These are phyloP conservation scores for Podargus strigoides DNA, from an alignment of 2,797 vertebrate species.

Conservation along the genomic window DNA sequence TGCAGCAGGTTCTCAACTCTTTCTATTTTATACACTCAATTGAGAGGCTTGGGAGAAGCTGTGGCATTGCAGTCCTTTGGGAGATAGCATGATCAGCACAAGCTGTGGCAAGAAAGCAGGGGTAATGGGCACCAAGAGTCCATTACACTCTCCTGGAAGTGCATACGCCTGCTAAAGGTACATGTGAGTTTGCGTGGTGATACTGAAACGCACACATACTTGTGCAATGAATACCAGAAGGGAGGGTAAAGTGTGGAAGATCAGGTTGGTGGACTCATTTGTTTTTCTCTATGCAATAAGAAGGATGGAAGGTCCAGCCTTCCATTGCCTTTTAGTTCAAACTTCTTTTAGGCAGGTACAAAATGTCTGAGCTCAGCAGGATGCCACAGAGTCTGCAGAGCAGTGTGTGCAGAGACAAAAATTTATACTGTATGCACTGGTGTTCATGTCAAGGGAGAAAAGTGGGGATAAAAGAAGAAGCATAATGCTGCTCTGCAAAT, in stretches of 20 bases:
- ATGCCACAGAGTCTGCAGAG: neutral
- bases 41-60: neutral
- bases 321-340: neutral
- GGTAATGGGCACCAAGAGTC: too few species aligned
- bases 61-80: neutral
- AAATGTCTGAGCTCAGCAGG: neutral
- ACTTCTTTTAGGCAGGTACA: neutral
- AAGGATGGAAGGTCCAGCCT: neutral
- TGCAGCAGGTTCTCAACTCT: neutral
- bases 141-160: fast-evolving
- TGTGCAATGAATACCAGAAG: neutral
- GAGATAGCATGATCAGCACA: neutral
- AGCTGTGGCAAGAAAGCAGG: neutral
- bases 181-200: neutral
- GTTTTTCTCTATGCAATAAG: neutral
- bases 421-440: neutral
- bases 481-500: neutral
- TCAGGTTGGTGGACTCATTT: neutral
- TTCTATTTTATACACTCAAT: fast-evolving
- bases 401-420: neutral
- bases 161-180: neutral
- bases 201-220: neutral
- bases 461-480: neutral
- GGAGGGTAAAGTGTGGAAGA: neutral
- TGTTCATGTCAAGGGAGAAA: neutral